Evolutionary conservation across 2,888 invertebrate genomes (phyloP), one percentile per base, ranked within the genome.

Genomic region (Dioctria rufipes): DNA sequence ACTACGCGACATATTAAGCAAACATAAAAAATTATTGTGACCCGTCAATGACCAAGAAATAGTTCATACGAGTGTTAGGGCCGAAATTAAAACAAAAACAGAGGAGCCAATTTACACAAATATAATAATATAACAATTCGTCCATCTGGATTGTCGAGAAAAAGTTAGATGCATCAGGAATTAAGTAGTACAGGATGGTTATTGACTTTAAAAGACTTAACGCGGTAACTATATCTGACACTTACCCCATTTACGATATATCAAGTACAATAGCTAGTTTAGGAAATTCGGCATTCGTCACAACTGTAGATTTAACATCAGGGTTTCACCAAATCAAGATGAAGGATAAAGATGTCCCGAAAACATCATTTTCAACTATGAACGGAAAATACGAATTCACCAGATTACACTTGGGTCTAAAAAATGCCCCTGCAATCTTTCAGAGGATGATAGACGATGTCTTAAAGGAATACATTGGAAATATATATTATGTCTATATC

Each of bases 401-500:
- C 25, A 25, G 25, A 25, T 25, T 25, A 25, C 63, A 65, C 3
- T 78, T 77, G n/a, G 77, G 61, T 5, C 43, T 83, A 8, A 83
- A 82, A 40, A 83, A 82, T n/a, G 83, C 82, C 1, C 82, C 83
- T 3, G 80, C 81, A 4, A 79, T 82, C 25, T 80, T 82, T 39
- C 83, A 83, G 63, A 8, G 82, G 8, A 80, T 80, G 77, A 80
- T 80, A 13, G 81, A 80, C 43, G 78, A 66, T 58, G 80, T 49
- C 13, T 11, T 46, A 5, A 81, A 61, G 63, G 78, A 78, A 51
- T 63, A 63, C 25, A 83, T 84, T 37, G 81, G 82, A 0, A 81
- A 25, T 37, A 78, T 80, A 9, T 83, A 81, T 42, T 83, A 84
- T 37, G 82, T 83, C 5, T 82, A 83, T 61, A 83, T 84, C 51